Base-by-base conservation (phyloP, 2,888 invertebrate genomes). In the Tachina grossa region DNA sequence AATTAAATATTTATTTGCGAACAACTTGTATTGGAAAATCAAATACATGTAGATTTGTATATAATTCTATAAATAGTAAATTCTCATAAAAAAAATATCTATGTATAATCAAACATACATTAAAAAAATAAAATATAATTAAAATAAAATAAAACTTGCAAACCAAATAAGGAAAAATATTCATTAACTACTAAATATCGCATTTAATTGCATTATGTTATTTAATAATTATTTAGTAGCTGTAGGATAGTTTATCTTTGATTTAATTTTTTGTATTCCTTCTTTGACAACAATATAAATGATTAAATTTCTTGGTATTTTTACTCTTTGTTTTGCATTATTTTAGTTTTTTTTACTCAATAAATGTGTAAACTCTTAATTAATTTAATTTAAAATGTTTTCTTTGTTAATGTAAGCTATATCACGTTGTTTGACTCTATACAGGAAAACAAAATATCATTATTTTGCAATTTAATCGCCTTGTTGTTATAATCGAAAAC, bases 361-460 rank as follows among this genome's bases (percentile, higher is more conserved):
- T 78, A 43, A 51, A 65, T 65, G 45, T 65, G 45, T 79, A 71
- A 57, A 57, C 71, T 71, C 45, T 74, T 71, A 80, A 43, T 65
- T 51, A 74, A 74, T 22, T 77, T 49, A 77, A 69, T 45, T 75
- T 39, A 65, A n/a, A 22, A 68, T 59, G 57, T 59, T 77, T 76
- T 72, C 51, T 75, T 51, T 77, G 51, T 75, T 82, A 78, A 82
- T 71, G 65, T 85, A 82, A 85, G 78, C 78, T 82, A 83, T 85
- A 85, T 85, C 85, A 85, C 85, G 85, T 85, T 85, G 66, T 85
- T 79, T 85, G 57, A 77, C 61, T 85, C 66, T 79, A 74, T 65
- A 78, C 63, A 85, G 63, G 59, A 61, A 53, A 66, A 49, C n/a
- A 74, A 72, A 65, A 57, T 47, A 53, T 31, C 13, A 66, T 71